These are phyloP conservation scores for Oophaga pumilio DNA, from an alignment of 2,113 vertebrate species.

Conservation along the genomic window DNA sequence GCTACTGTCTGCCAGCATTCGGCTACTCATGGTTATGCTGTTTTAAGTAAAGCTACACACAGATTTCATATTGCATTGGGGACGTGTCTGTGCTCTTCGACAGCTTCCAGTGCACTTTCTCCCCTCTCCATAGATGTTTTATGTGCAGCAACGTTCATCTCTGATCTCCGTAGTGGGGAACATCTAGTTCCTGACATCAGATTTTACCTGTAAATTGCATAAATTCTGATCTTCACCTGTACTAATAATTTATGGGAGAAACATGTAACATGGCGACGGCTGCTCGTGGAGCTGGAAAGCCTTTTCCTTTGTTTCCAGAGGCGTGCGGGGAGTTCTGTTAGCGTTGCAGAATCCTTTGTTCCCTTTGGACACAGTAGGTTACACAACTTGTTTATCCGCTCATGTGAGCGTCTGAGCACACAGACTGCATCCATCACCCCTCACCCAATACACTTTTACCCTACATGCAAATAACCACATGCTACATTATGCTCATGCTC, in stretches of 20 bases:
- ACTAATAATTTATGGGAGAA: too few species aligned
- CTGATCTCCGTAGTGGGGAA: too few species aligned
- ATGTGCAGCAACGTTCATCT: too few species aligned
- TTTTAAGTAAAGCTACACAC: background rate
- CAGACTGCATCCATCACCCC: background rate
- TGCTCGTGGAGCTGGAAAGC: background rate
- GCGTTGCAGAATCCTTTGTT: conserved; percentile 20
- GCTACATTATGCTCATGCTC: background rate
- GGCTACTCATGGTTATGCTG: background rate
- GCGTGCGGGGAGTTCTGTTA: background rate
- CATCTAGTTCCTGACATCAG: too few species aligned
- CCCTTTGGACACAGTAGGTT: background rate
- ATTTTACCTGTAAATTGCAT: too few species aligned
- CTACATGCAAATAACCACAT: background rate
- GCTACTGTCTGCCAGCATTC: background rate
- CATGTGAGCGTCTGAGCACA: conserved; percentile 6
- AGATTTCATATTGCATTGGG: too few species aligned
- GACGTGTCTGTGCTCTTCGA: too few species aligned
- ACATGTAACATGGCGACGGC: too few species aligned
- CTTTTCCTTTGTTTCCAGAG: background rate
- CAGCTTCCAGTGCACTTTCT: too few species aligned
- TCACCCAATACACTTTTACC: background rate
- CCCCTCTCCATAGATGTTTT: too few species aligned
- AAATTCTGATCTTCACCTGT: too few species aligned
- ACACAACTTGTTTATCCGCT: conserved; percentile 56